phyloP scores from a whole-genome alignment of 2,113 vertebrate species.

The Petaurus breviceps region DNA sequence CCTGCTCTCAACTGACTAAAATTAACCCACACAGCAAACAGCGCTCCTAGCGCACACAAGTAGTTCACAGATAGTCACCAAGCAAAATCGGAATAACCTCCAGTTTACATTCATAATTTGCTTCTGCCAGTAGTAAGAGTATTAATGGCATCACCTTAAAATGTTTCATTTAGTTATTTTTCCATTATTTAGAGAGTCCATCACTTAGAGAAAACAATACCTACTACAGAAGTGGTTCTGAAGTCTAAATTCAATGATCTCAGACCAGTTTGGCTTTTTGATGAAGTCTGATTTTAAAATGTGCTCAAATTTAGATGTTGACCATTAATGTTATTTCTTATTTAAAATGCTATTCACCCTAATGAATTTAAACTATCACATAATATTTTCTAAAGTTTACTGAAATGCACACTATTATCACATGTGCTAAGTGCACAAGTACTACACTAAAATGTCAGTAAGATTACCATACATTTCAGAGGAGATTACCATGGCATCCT shows the following conservation, averaged over 20 bases:
- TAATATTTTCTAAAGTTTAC: constrained; percentile 51
- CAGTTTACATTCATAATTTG: constrained; percentile 66
- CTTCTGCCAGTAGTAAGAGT: constrained; percentile 13
- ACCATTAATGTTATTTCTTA: constrained; percentile 51
- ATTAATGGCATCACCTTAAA: constrained; percentile 61
- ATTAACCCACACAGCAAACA: constrained; percentile 72
- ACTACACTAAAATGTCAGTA: constrained; percentile 78
- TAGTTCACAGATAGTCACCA: constrained; percentile 64
- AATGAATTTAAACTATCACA: constrained; percentile 44
- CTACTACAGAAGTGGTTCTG: constrained; percentile 6
- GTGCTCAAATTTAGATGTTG: constrained; percentile 56
- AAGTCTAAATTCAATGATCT: constrained; percentile 45
- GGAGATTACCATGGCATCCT: constrained; percentile 54
- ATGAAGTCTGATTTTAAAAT: constrained; percentile 62
- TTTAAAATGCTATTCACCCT: constrained; percentile 44
- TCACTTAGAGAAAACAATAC: constrained; percentile 53
- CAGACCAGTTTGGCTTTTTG: constrained; percentile 57
- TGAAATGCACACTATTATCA: constrained; percentile 49
- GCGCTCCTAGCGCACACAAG: constrained; percentile 64
- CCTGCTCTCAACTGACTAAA: constrained; percentile 70
- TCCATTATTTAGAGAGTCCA: constrained; percentile 56
- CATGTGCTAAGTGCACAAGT: constrained; percentile 66
- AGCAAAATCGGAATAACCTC: constrained; percentile 64
- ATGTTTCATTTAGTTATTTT: neutral
- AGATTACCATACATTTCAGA: constrained; percentile 64